phyloP scores from a whole-genome alignment of 2,888 invertebrate genomes.

The Caprella mutica region DNA sequence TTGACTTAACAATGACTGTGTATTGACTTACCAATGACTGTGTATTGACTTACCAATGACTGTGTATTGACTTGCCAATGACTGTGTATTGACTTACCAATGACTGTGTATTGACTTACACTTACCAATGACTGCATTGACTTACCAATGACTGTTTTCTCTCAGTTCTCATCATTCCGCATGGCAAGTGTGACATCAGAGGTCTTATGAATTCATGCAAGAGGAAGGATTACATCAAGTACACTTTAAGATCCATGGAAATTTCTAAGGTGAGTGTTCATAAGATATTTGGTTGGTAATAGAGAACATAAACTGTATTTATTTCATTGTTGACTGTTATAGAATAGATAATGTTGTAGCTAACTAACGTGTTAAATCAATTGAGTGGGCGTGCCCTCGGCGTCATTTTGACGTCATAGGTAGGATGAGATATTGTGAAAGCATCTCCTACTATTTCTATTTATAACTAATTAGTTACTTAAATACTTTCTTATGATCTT shows the following conservation, averaged over 20 bases:
- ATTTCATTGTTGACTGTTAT: not conserved
- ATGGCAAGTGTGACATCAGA: conserved; percentile 66
- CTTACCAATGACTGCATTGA: not conserved
- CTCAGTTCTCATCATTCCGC: conserved; percentile 64
- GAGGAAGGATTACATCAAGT: conserved; percentile 59
- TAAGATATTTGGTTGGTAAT: conserved; percentile 36
- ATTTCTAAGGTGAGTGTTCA: conserved; percentile 37
- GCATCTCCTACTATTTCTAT: no score
- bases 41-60: no score
- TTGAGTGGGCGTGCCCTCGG: not conserved
- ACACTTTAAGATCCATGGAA: conserved; percentile 55
- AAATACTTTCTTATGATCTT: not conserved
- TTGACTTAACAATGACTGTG: no score
- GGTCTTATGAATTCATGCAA: conserved; percentile 63
- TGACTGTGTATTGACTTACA: no score
- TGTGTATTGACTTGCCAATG: no score
- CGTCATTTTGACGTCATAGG: no score
- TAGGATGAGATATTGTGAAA: no score
- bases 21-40: no score
- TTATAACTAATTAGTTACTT: no score
- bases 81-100: no score
- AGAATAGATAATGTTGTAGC: not conserved
- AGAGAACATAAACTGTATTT: conserved; percentile 24
- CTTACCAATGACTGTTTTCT: no score
- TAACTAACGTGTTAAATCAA: not conserved